Percentiles rank a stretch among this genome's conserved stretches.
Conservation (phyloP, 1,140 invertebrate species). For the Sitobion miscanthi region DNA sequence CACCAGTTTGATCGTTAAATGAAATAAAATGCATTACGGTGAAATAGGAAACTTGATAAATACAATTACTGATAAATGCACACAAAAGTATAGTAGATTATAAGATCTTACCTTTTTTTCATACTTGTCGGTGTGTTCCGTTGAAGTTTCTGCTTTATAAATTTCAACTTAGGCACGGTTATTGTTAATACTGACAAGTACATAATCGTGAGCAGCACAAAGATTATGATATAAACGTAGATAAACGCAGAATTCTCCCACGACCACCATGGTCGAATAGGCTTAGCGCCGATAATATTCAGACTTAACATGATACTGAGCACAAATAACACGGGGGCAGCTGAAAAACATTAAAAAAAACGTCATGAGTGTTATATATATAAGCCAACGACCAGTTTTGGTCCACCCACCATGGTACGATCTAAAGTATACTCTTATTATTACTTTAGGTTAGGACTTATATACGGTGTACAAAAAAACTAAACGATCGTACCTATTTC, state of each 20-base stretch:
- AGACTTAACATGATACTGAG: constrained; percentile 46
- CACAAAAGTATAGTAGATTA: not conserved
- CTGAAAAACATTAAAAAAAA: constrained; percentile 30
- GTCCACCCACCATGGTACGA: no score
- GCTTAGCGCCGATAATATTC: constrained; percentile 36
- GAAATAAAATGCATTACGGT: not conserved
- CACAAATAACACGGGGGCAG: constrained; percentile 33
- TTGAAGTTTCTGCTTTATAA: constrained; percentile 45
- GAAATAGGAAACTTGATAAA: not conserved
- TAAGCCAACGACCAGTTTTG: no score
- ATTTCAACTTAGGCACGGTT: constrained; percentile 32
- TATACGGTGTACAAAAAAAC: no score
- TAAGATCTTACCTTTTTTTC: not conserved
- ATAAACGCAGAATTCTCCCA: constrained; percentile 39
- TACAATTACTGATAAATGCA: not conserved
- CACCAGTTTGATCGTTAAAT: not conserved
- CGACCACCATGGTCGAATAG: constrained; percentile 44
- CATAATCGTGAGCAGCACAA: constrained; percentile 40
- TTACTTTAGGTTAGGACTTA: no score
- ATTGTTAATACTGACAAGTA: constrained; percentile 34
- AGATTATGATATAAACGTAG: constrained; percentile 40
- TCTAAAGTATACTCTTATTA: no score
- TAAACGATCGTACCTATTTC: no score
- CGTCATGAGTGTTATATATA: not conserved
- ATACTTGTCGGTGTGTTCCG: not conserved